Evolutionary conservation across 2,888 invertebrate genomes (phyloP).

Genomic region (Ochlodes sylvanus): DNA sequence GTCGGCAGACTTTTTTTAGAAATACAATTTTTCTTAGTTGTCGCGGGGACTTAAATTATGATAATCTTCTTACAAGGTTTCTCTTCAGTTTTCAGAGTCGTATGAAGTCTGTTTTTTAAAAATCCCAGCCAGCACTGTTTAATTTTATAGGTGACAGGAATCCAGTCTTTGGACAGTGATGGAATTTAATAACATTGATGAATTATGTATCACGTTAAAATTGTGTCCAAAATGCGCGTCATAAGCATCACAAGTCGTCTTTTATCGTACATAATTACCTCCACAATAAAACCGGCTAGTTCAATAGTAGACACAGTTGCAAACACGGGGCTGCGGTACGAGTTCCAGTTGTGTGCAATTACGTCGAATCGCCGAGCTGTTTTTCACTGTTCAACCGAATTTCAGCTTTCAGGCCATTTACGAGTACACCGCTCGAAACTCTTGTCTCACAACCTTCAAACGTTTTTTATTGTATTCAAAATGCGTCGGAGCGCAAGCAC

Average conservation of each 20-base stretch:
- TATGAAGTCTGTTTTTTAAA: too few relatives aligned
- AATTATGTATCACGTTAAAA: not conserved
- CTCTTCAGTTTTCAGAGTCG: too few relatives aligned
- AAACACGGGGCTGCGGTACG: slow-evolving; percentile 1
- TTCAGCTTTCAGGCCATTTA: slow-evolving; percentile 9
- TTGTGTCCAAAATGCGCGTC: too few relatives aligned
- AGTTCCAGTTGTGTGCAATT: slow-evolving; percentile 11
- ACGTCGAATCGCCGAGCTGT: not conserved
- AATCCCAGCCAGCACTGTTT: too few relatives aligned
- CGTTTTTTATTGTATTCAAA: not conserved
- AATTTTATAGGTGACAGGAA: too few relatives aligned
- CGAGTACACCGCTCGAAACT: not conserved
- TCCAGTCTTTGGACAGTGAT: too few relatives aligned
- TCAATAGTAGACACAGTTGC: slow-evolving; percentile 8
- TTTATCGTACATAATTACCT: not conserved
- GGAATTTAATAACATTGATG: not conserved
- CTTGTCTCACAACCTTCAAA: not conserved
- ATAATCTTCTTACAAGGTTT: too few relatives aligned
- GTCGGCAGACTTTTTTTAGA: too few relatives aligned
- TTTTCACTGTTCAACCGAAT: slow-evolving; percentile 1
- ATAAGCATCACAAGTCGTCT: not conserved
- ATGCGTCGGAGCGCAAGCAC: not conserved
- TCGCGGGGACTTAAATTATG: too few relatives aligned
- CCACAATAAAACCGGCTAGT: slow-evolving; percentile 5
- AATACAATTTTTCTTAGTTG: too few relatives aligned